Conservation (phyloP, 2,113 vertebrate genomes). For the Rana temporaria region DNA sequence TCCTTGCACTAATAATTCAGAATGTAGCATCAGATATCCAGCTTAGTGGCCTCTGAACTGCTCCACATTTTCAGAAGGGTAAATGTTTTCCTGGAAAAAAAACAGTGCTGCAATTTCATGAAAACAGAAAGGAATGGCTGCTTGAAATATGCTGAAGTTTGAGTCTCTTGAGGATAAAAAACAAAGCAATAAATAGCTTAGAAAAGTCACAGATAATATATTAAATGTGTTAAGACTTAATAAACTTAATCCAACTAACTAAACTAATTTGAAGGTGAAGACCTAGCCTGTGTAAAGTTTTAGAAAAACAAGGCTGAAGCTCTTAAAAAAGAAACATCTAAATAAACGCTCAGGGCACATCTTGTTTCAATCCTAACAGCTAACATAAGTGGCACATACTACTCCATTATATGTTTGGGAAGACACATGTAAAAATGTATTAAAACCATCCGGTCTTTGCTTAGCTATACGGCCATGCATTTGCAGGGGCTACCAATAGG, state of each 20-base stretch:
- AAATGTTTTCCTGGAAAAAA: slow-evolving; percentile 47
- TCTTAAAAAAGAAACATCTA: too few relatives aligned
- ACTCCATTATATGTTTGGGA: too few relatives aligned
- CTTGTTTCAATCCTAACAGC: neutral
- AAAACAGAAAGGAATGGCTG: slow-evolving; percentile 23
- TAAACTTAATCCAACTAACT: slow-evolving; percentile 18
- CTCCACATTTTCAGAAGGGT: slow-evolving; percentile 34
- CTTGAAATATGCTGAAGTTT: slow-evolving; percentile 19
- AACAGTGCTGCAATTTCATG: slow-evolving; percentile 35
- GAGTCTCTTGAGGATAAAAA: slow-evolving; percentile 1
- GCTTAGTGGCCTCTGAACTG: slow-evolving; percentile 27
- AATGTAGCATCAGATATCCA: slow-evolving; percentile 48
- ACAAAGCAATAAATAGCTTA: slow-evolving; percentile 40
- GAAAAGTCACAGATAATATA: slow-evolving; percentile 36
- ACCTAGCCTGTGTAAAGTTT: too few relatives aligned
- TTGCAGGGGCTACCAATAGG: too few relatives aligned
- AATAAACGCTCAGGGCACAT: neutral
- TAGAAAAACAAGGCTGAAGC: too few relatives aligned
- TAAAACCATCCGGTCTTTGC: too few relatives aligned
- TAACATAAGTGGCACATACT: neutral
- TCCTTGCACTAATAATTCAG: slow-evolving; percentile 16
- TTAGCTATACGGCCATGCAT: too few relatives aligned
- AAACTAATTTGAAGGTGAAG: slow-evolving; percentile 25
- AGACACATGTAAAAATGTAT: too few relatives aligned
- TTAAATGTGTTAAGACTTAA: neutral